Percentiles rank a stretch among this genome's conserved stretches.
phyloP scores from a whole-genome alignment of 2,113 vertebrate species.

The Etia nguti region DNA sequence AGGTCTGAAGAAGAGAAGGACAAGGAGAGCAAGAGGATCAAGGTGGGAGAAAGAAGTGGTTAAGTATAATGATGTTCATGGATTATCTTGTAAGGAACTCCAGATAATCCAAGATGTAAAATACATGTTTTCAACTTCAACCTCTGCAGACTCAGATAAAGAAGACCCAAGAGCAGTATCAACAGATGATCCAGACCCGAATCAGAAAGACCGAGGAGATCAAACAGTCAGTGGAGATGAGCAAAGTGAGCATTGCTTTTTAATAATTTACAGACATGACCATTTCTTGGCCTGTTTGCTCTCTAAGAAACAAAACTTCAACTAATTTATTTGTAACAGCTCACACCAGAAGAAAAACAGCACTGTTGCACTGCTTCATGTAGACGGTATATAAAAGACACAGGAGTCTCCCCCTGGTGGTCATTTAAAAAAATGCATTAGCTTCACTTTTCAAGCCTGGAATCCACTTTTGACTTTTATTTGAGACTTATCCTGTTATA shows the following conservation, averaged over 20 bases:
- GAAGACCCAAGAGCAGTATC: neutral
- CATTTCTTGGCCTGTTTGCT: rapidly evolving
- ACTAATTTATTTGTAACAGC: neutral
- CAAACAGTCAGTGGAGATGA: neutral
- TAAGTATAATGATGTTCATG: neutral
- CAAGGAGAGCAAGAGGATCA: conserved; percentile 75
- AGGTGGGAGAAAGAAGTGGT: conserved; percentile 64
- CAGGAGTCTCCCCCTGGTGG: neutral
- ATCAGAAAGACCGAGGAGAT: conserved; percentile 22
- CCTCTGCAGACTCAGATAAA: neutral
- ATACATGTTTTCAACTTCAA: neutral
- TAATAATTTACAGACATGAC: neutral
- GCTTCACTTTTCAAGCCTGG: neutral
- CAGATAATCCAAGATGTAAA: neutral
- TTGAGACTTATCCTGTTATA: neutral
- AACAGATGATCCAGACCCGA: conserved; percentile 33
- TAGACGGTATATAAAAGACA: neutral
- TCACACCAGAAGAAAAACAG: neutral
- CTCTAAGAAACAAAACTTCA: neutral
- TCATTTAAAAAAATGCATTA: neutral
- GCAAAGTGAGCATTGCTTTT: conserved; percentile 23
- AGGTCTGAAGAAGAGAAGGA: conserved; percentile 71
- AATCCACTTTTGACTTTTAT: neutral
- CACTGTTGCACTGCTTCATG: neutral
- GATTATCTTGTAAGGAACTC: neutral